Base-by-base conservation (phyloP, 2,797 vertebrate genomes). In the Phrynocephalus forsythii region DNA sequence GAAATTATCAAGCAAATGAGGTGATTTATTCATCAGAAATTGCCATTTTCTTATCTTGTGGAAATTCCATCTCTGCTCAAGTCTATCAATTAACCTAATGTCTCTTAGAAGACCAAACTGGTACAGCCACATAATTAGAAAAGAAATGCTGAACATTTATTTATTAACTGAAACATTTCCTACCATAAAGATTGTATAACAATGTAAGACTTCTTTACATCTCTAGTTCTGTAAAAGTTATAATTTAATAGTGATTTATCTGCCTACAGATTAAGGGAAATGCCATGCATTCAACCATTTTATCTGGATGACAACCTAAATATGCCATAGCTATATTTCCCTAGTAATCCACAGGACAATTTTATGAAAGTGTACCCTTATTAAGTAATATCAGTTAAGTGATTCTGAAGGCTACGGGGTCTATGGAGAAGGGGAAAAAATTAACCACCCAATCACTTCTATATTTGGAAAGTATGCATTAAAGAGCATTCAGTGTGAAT, bases 121-220 rank as follows among this genome's bases (percentile, higher is more conserved):
- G 83, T 15, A 90, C 90, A 94, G 89, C 93, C 93, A 95, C 92
- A 94, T 94, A 93, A 66, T 38, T 90, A 82, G 90, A 76, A 92
- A 91, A 84, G 84, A 92, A 88, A 94, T 15, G 80, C 24, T 28
- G 84, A 93, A 88, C 0, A 13, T 89, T 90, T 94, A 91, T 24
- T 93, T 85, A 96, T 94, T 96, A 96, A 95, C 93, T 83, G 88
- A 85, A 95, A 87, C 91, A 86, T 73, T 92, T 94, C 87, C 89
- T 63, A 16, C 50, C 33, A 85, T 86, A 89, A 63, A 81, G 89
- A 75, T 89, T 93, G 87, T 66, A 84, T 79, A 93, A 94, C 93
- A 83, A 90, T 67, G 28, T 33, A 92, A 26, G 67, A 15, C n/a
- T 22, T 83, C 26, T 81, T 81, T 38, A 50, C 63, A 60, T 33